Conservation (phyloP, 1,140 invertebrate species). For the Hylaeus volcanicus region DNA sequence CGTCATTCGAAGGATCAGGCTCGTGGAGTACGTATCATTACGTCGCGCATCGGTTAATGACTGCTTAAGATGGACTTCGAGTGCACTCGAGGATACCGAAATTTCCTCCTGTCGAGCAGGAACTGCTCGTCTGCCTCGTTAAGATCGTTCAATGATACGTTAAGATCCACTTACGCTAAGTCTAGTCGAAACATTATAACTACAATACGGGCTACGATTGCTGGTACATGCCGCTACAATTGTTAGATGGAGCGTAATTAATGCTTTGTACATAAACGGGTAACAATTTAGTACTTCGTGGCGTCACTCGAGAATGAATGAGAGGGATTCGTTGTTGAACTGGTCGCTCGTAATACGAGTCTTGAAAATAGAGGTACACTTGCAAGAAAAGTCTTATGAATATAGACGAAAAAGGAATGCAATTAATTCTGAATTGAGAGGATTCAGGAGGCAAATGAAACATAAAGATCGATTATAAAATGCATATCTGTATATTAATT, state of each 20-base stretch:
- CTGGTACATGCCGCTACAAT: constrained; percentile 9
- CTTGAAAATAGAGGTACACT: no score
- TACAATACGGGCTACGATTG: constrained; percentile 40
- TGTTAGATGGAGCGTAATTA: constrained; percentile 29
- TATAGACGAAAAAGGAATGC: no score
- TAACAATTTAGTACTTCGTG: not conserved
- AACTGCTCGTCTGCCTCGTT: constrained; percentile 55
- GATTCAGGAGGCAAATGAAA: no score
- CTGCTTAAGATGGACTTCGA: constrained; percentile 56
- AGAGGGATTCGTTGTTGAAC: not conserved
- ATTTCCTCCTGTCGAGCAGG: constrained; percentile 37
- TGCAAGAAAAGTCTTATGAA: no score
- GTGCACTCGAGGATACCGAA: constrained; percentile 54
- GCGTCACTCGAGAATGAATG: not conserved
- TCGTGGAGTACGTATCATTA: constrained; percentile 41
- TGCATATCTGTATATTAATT: no score
- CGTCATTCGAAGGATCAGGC: constrained; percentile 32
- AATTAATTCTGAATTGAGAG: no score
- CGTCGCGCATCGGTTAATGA: constrained; percentile 52
- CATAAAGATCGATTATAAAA: no score
- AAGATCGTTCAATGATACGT: constrained; percentile 61
- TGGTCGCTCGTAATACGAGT: not conserved
- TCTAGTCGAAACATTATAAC: constrained; percentile 36
- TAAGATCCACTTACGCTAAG: constrained; percentile 50
- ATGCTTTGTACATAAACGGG: constrained; percentile 5